phyloP scores from a whole-genome alignment of 2,797 vertebrate species.

The Naso thynnoides region DNA sequence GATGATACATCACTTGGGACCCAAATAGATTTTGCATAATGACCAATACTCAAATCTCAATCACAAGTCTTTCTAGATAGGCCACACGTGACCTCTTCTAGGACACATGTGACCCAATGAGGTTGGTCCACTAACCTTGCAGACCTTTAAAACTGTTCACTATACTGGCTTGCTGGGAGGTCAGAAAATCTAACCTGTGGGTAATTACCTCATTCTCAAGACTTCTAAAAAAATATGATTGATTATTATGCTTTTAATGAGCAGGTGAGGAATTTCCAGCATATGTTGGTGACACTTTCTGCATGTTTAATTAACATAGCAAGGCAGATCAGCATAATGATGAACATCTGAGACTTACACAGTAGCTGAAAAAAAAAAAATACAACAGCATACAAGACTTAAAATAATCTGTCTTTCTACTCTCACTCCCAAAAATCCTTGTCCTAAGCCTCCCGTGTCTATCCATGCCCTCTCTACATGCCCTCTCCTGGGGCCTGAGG shows the following conservation, averaged over 20 bases:
- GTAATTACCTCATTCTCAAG: constrained; percentile 56
- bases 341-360: constrained; percentile 34
- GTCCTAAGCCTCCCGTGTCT: constrained; percentile 63
- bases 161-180: constrained; percentile 39
- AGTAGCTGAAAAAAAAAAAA: not conserved
- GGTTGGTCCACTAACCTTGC: constrained; percentile 61
- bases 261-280: constrained; percentile 50
- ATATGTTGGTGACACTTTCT: constrained; percentile 58
- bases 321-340: constrained; percentile 34
- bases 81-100: constrained; percentile 54
- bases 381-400: constrained; percentile 11
- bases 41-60: constrained; percentile 60
- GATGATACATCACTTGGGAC: constrained; percentile 69
- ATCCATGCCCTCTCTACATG: constrained; percentile 72
- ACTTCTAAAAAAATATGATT: constrained; percentile 69
- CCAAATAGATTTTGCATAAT: constrained; percentile 75
- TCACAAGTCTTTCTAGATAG: constrained; percentile 44
- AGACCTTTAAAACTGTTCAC: constrained; percentile 61
- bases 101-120: constrained; percentile 53
- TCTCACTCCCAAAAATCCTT: constrained; percentile 68
- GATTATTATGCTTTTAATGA: constrained; percentile 79
- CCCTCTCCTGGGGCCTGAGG: constrained; percentile 75
- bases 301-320: constrained; percentile 61
- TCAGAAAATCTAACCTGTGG: constrained; percentile 57
- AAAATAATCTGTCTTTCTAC: constrained; percentile 53